Evolutionary conservation across 1,140 invertebrate genomes (phyloP), one percentile per base, ranked within the genome.

Genomic region (Microplitis demolitor): DNA sequence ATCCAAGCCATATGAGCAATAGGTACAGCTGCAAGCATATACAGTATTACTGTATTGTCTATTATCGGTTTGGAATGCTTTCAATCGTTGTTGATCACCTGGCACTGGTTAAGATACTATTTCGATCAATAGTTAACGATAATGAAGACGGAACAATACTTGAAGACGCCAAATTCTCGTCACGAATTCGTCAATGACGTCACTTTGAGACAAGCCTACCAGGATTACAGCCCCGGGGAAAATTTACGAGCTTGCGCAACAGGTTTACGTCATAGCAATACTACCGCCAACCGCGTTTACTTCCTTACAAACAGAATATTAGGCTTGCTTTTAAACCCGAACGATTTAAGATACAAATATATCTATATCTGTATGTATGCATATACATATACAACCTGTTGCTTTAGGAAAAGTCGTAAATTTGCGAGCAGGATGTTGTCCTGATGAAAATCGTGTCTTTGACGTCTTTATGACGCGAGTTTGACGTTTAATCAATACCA

Each of bases 391-490:
- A 35, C 8, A 67, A 87, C 83, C 82, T 85, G 86, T 86, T 87
- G 84, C 83, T 78, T 60, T 54, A 24, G 71, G 53, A 51, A 68
- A 74, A 79, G 72, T 86, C 84, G 83, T 87, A 87, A 87, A 87
- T 87, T 87, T 84, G 68, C 66, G 74, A 80, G 79, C 80, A 80
- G 82, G 85, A 87, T 87, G 86, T 84, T 87, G 85, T 82, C 86
- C 86, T 87, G 86, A 79, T 87, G 85, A 83, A 84, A 87, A 87
- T 77, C 83, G 84, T 87, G 84, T 79, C 80, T 87, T 85, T 87
- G 86, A 87, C 84, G 84, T 86, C 85, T 87, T 87, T 87, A 87
- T 87, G 86, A 87, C 79, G 79, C 69, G 80, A 78, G 71, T 66
- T 78, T 87, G 86, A 87, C 86, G 76, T 85, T 83, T 87, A 87